Evolutionary conservation across 2,888 invertebrate genomes (phyloP), one percentile per base, ranked within the genome.

Genomic region (Latheticus oryzae): DNA sequence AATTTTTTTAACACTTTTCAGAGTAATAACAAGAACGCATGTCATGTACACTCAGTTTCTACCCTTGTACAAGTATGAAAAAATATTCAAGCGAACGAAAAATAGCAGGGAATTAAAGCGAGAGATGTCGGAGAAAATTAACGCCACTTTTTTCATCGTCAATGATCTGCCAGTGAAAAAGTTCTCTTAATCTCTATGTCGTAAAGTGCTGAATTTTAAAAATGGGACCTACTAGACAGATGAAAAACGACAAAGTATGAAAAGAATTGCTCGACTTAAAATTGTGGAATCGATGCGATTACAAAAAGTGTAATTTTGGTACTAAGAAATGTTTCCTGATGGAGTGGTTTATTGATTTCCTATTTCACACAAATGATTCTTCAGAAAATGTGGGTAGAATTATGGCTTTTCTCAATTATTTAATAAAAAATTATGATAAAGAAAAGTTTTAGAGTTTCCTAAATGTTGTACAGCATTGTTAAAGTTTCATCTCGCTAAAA

Each of bases 1-100:
- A 30, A 11, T 38, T 38, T 38, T 42, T 21, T 12, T 45, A 12
- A 50, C 30, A 33, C 16, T 33, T 48, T 30, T 16, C 23, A 17
- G 21, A 16, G 19, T 42, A 42, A 42, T 42, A 26, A 43, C 30
- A 28, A 21, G 21, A 26, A 16, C 43, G 40, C 16, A 13, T 8
- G 38, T 38, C 38, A 38, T 23, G 13, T 38, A 12, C 38, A 38
- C 38, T 38, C 38, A 12, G 11, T 21, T 23, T 38, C 21, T 21
- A 37, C 37, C 37, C 19, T 19, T 38, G 16, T 35, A 35, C 15
- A 11, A 1, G 38, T 15, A 38, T n/a, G n/a, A 38, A 38, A 38
- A 38, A 38, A 23, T 23, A 15, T 11, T 12, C 12, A 19, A 26
- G 26, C n/a, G 26, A 7, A 26, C 9, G n/a, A n/a, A n/a, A n/a